Conservation (phyloP, 2,797 vertebrate species). For the Chromis chromis region DNA sequence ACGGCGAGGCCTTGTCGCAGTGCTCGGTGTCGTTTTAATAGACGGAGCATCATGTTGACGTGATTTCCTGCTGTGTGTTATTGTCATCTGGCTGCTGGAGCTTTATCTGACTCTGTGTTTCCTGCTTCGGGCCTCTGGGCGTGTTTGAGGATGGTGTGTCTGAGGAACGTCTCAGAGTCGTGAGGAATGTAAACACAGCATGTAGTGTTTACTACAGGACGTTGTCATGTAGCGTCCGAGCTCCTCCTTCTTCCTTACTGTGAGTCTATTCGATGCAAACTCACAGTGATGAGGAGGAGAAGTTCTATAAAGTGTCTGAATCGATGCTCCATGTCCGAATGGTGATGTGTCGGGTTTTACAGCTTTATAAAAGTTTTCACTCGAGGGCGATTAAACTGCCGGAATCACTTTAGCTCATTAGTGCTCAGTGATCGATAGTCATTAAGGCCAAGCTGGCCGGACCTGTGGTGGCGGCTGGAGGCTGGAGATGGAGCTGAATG, state of each 20-base stretch:
- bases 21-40: constrained; percentile 49
- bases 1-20: constrained; percentile 53
- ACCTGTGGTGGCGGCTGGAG: constrained; percentile 26
- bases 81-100: constrained; percentile 34
- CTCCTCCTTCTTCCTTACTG: constrained; percentile 18
- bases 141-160: constrained; percentile 36
- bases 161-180: constrained; percentile 3
- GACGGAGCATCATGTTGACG: constrained; percentile 39
- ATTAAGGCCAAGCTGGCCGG: constrained; percentile 54
- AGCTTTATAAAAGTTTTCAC: constrained; percentile 29
- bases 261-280: not conserved
- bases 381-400: constrained; percentile 49
- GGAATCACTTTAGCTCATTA: constrained; percentile 51
- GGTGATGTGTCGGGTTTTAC: constrained; percentile 22
- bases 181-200: constrained; percentile 54
- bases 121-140: constrained; percentile 42
- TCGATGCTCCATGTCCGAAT: constrained; percentile 11
- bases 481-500: constrained; percentile 24
- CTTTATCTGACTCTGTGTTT: constrained; percentile 69
- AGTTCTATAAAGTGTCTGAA: constrained; percentile 65
- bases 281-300: constrained; percentile 53
- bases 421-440: constrained; percentile 73
- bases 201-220: constrained; percentile 55
- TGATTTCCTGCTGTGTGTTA: constrained; percentile 64
- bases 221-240: not conserved